Base-by-base conservation (phyloP, 2,797 vertebrate genomes). In the Gallinago stenura region DNA sequence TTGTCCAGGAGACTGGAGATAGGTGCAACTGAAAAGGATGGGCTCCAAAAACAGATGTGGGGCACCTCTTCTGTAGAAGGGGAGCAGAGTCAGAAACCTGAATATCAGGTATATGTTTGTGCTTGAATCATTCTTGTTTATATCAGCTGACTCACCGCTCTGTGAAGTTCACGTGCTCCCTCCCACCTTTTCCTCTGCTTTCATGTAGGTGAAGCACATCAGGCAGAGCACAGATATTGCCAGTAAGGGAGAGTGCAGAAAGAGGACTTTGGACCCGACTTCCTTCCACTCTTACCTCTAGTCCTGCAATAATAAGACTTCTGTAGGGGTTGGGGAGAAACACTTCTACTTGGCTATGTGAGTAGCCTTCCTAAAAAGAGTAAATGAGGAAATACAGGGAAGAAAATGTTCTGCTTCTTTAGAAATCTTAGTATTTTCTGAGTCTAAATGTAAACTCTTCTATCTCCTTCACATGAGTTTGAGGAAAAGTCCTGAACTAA, bases 71-170 rank as follows among this genome's bases (percentile, higher is more conserved):
- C 54, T 65, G 19, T 62, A 61, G 64, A 89, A 85, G 39, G 57
- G 51, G 46, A 91, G 17, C 58, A 51, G 46, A 92, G 58, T 76
- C 70, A 87, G 80, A 95, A 96, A 88, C 70, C 64, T 90, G 85
- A 82, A 66, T 82, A 70, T 90, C 87, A 64, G 64, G 48, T 84
- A 6, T 87, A 54, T 94, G 60, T 91, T 93, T 88, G 83, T 93
- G 73, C 85, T 93, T 95, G 89, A 89, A 86, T 95, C 77, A 20
- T 79, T 89, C 58, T 60, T 95, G 73, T 95, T 96, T 89, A 7
- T 93, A 82, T 95, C 94, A 90, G 15, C 70, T 95, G 91, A 86
- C 80, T 96, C 90, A 86, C 53, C 0, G 1, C 72, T 91, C 54
- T 57, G 26, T 78, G 83, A 94, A 90, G 87, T 91, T 93, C 60